Conservation (phyloP, 1,140 invertebrate species). For the Nylanderia fulva region DNA sequence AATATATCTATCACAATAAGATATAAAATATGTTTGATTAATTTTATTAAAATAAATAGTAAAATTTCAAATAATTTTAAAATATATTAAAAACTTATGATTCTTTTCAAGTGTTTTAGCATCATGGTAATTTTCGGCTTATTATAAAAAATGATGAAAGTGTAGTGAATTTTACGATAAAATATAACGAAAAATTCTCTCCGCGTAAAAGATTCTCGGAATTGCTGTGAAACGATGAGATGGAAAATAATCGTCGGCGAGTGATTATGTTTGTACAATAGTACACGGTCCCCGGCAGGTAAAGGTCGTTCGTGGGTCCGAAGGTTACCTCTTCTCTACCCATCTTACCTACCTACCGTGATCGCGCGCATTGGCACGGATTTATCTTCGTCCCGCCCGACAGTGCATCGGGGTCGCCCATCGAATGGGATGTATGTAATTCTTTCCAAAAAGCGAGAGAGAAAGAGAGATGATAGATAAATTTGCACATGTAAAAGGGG, state of each 20-base stretch:
- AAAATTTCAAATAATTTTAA: no score
- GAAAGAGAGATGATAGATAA: not conserved
- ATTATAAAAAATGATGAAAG: no score
- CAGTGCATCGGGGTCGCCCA: conserved; percentile 31
- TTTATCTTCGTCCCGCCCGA: conserved; percentile 60
- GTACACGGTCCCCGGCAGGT: conserved; percentile 69
- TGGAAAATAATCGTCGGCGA: conserved; percentile 69
- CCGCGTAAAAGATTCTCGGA: conserved; percentile 73
- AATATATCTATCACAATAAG: no score
- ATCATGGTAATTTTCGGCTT: no score
- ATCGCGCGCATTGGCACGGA: conserved; percentile 65
- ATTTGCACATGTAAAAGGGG: not conserved
- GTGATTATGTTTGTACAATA: conserved; percentile 71
- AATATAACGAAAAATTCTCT: no score
- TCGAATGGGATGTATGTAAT: not conserved
- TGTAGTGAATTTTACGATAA: no score
- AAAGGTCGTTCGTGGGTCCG: conserved; percentile 77
- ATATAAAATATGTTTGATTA: no score
- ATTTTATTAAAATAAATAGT: no score
- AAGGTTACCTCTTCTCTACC: conserved; percentile 74
- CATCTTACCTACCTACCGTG: conserved; percentile 18
- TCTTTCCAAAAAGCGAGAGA: not conserved
- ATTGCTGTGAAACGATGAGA: conserved; percentile 34
- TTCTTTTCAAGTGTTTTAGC: no score
- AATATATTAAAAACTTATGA: no score